Evolutionary conservation across 2,888 invertebrate species (phyloP), one percentile per base, ranked within the genome.

Genomic region (Noctua janthina): DNA sequence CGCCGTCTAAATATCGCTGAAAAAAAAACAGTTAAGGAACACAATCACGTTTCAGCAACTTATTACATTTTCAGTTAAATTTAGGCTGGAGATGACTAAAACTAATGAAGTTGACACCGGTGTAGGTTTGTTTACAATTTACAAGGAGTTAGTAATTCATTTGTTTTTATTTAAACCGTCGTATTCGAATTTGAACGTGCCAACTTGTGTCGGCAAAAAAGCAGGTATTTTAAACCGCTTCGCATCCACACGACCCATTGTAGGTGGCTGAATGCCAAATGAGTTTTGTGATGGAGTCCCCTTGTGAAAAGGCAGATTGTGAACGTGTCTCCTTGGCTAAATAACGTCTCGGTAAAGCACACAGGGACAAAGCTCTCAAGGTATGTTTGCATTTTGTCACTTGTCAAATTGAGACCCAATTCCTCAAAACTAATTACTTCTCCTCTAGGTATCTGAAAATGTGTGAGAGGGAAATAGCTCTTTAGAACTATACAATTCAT

Each of bases 221-320:
- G 92, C 94, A 94, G 93, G 95, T 96, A 96, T 95, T 96, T 96
- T 94, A 95, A 96, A 95, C 93, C 93, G 93, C 92, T 93, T 93
- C 92, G 93, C 93, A 95, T 95, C 94, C 94, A 94, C 94, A 93
- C 95, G 92, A 93, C 92, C 93, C 94, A 93, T 94, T 94, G 95
- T 95, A 93, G 93, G 94, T 96, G 96, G 96, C 96, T 94, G 96
- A 94, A 96, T 96, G 96, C 96, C 96, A 96, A 96, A 96, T 96
- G 96, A 96, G 95, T 96, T 96, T 95, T 95, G 95, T 95, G 95
- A 96, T 95, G 95, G 92, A 95, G 95, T 93, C 94, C 93, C 93
- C 93, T 93, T 92, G 92, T 93, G 93, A 93, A 93, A 92, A 93
- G 93, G 93, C 93, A 93, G 93, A 95, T 95, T 95, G 94, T 94